These are phyloP conservation scores for Achroia grisella DNA, from an alignment of 1,140 invertebrate genomes.

Conservation along the genomic window DNA sequence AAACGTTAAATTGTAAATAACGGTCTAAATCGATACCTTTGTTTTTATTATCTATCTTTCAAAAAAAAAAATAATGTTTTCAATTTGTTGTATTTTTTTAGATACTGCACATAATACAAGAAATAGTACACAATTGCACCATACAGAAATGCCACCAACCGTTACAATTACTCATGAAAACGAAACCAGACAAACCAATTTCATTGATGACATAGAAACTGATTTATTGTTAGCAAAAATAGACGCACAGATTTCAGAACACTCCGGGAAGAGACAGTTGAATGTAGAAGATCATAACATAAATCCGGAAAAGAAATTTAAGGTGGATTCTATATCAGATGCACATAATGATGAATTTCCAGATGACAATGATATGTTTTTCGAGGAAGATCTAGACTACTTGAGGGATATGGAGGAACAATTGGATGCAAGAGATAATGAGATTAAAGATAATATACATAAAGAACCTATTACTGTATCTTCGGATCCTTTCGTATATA, in stretches of 20 bases:
- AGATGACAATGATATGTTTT: conserved; percentile 34
- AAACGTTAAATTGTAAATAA: no score
- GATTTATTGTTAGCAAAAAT: conserved; percentile 38
- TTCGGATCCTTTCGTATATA: conserved; percentile 52
- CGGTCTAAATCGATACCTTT: no score
- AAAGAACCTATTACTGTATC: conserved; percentile 25
- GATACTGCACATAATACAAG: no score
- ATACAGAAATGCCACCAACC: no score
- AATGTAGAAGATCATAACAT: conserved; percentile 4
- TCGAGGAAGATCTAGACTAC: conserved; percentile 46
- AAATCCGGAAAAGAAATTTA: conserved; percentile 46
- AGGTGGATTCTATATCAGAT: conserved; percentile 17
- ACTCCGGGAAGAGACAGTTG: conserved; percentile 26
- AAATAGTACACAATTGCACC: no score
- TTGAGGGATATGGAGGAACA: conserved; percentile 42
- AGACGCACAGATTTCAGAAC: conserved; percentile 32
- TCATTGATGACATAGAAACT: conserved; percentile 42
- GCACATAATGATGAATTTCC: conserved; percentile 26
- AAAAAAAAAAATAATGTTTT: no score
- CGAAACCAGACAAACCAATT: conserved; percentile 15
- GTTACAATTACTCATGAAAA: no score
- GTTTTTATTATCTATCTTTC: no score
- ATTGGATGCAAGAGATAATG: conserved; percentile 25
- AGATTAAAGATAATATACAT: conserved; percentile 1
- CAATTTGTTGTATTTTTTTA: no score